These are phyloP conservation scores for Spodoptera exigua DNA, from an alignment of 2,888 invertebrate genomes.

Conservation along the genomic window DNA sequence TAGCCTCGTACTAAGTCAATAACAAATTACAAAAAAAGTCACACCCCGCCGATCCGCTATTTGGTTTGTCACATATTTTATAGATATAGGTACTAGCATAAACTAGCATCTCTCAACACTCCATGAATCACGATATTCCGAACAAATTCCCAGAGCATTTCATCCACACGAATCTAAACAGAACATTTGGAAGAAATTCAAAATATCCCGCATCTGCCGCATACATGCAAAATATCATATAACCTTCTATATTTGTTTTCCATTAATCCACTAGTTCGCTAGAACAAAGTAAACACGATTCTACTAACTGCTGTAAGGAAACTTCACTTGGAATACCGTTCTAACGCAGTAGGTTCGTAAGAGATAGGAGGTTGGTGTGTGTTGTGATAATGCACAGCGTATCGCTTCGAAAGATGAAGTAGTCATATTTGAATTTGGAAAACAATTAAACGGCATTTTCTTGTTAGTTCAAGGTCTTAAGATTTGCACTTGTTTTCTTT, in stretches of 20 bases:
- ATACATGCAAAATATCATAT: slow-evolving; percentile 60
- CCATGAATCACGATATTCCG: slow-evolving; percentile 8
- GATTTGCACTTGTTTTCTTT: slow-evolving; percentile 9
- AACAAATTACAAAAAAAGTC: no score
- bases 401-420: slow-evolving; percentile 42
- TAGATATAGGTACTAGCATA: no score
- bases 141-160: slow-evolving; percentile 8
- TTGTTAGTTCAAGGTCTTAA: slow-evolving; percentile 5
- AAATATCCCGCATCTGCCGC: slow-evolving; percentile 36
- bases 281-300: slow-evolving; percentile 62
- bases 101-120: slow-evolving; percentile 1
- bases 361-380: slow-evolving; percentile 31
- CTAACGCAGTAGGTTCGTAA: slow-evolving; percentile 20
- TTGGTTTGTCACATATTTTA: no score
- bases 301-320: slow-evolving; percentile 55
- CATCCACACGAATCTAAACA: slow-evolving; percentile 27
- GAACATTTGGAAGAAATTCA: slow-evolving; percentile 45
- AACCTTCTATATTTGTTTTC: slow-evolving; percentile 69
- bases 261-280: slow-evolving; percentile 69
- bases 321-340: slow-evolving; percentile 47
- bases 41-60: no score
- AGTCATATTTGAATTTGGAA: slow-evolving; percentile 49
- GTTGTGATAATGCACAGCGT: slow-evolving; percentile 49
- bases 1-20: no score
- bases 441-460: slow-evolving; percentile 34